phyloP scores from a whole-genome alignment of 37 sponge, comb jelly and placozoan species.

The Beroe forskalii region DNA sequence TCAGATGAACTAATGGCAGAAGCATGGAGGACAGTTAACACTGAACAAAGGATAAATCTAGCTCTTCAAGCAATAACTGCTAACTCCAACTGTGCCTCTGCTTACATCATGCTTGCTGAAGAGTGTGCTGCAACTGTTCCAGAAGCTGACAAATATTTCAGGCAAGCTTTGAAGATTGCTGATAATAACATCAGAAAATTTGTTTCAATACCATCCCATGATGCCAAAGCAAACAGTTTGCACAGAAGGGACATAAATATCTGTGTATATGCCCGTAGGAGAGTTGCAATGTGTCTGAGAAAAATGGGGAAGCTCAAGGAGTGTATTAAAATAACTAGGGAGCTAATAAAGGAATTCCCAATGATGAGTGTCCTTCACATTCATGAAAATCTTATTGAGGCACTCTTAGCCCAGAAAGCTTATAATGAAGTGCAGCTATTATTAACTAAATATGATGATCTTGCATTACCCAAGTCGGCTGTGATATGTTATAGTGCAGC shows the following conservation, averaged over 20 bases:
- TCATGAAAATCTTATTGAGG: slow-evolving; percentile 81
- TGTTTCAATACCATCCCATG: slow-evolving; percentile 40
- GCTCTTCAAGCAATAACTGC: slow-evolving; percentile 72
- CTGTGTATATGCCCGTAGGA: slow-evolving; percentile 68
- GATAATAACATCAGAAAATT: slow-evolving; percentile 64
- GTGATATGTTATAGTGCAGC: slow-evolving; percentile 79
- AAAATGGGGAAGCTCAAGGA: slow-evolving; percentile 79
- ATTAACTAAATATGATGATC: slow-evolving; percentile 75
- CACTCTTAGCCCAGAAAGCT: slow-evolving; percentile 75
- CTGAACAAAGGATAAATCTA: slow-evolving; percentile 64
- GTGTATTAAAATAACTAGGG: slow-evolving; percentile 74
- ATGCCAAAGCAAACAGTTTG: slow-evolving; percentile 32
- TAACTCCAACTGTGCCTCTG: slow-evolving; percentile 70
- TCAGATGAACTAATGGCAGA: slow-evolving; percentile 67
- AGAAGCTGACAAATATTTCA: slow-evolving; percentile 60
- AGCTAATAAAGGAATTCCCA: slow-evolving; percentile 68
- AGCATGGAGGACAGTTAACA: slow-evolving; percentile 71
- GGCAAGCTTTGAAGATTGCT: slow-evolving; percentile 53
- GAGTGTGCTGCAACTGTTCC: slow-evolving; percentile 43
- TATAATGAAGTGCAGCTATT: slow-evolving; percentile 79
- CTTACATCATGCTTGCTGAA: slow-evolving; percentile 2
- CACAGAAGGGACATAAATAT: slow-evolving; percentile 55
- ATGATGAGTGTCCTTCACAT: slow-evolving; percentile 65
- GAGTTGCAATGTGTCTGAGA: slow-evolving; percentile 76
- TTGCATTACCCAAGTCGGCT: slow-evolving; percentile 76